phyloP scores from a whole-genome alignment of 2,888 invertebrate species.

The Nomada fucata region DNA sequence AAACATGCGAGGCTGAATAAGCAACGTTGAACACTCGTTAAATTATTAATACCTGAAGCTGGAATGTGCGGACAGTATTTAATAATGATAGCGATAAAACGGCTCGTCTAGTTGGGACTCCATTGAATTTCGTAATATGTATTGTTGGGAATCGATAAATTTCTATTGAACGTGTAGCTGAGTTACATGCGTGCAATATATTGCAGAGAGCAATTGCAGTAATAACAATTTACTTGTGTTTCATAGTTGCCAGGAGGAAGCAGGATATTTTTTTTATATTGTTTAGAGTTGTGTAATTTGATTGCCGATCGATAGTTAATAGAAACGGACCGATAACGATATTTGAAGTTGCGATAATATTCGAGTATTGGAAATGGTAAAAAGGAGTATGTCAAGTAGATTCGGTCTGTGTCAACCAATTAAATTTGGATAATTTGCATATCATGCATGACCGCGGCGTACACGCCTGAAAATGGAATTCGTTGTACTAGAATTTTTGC shows the following conservation, averaged over 20 bases:
- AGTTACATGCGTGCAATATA: background rate
- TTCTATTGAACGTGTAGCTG: background rate
- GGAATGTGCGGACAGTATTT: background rate
- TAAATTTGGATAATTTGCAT: background rate
- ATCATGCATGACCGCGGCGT: background rate
- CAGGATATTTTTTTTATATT: no score
- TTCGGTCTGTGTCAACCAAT: background rate
- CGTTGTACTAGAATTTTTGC: background rate
- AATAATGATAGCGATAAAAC: background rate
- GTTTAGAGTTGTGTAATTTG: background rate
- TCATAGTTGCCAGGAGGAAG: no score
- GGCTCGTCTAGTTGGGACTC: background rate
- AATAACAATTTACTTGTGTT: no score
- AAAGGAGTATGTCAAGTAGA: background rate
- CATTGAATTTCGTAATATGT: background rate
- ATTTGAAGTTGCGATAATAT: background rate
- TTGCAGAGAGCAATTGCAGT: no score
- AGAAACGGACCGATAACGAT: background rate
- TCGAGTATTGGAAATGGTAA: background rate
- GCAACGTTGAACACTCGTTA: slow-evolving; percentile 1
- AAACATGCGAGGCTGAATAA: slow-evolving; percentile 11
- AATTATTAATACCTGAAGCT: slow-evolving; percentile 3
- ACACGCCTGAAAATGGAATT: background rate
- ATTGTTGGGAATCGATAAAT: background rate
- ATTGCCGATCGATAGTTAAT: slow-evolving; percentile 2